Percentiles rank a stretch among this genome's conserved stretches.
Evolutionary conservation across 53 echinoderm and acorn worm genomes (phyloP).

Genomic region (Crossaster papposus): DNA sequence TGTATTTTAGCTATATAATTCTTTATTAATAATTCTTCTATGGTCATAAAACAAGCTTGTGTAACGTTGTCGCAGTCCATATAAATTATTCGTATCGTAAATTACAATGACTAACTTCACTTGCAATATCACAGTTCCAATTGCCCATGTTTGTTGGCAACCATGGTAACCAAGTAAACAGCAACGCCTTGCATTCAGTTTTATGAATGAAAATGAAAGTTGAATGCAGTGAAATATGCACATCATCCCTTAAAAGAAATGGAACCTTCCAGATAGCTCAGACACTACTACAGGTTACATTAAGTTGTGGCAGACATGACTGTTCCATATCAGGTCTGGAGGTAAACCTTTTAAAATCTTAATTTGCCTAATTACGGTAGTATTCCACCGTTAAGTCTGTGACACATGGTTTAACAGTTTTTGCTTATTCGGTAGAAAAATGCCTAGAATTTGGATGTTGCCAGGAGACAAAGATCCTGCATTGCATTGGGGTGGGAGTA

Average conservation of each 20-base stretch:
- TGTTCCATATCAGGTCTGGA: background rate
- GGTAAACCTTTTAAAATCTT: background rate
- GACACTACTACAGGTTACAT: background rate
- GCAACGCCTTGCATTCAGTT: background rate
- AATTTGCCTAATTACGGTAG: background rate
- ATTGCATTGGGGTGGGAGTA: background rate
- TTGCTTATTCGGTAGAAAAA: background rate
- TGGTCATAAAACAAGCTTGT: too few species aligned
- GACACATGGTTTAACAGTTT: background rate
- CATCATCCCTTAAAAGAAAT: background rate
- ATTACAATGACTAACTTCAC: background rate
- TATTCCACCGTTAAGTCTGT: background rate
- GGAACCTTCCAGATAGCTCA: background rate
- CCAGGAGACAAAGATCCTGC: background rate
- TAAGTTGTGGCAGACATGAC: background rate
- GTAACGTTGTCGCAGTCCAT: too few species aligned
- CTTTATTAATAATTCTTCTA: too few species aligned
- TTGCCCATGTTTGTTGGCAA: slow-evolving; percentile 1
- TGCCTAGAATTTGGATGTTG: background rate
- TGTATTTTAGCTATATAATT: too few species aligned
- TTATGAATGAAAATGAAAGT: slow-evolving; percentile 51
- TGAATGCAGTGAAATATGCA: background rate
- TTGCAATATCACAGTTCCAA: background rate
- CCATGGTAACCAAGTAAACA: slow-evolving; percentile 22
- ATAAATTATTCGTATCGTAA: background rate